phyloP scores from a whole-genome alignment of 1,140 invertebrate genomes.

The Zaprionus ornatus region DNA sequence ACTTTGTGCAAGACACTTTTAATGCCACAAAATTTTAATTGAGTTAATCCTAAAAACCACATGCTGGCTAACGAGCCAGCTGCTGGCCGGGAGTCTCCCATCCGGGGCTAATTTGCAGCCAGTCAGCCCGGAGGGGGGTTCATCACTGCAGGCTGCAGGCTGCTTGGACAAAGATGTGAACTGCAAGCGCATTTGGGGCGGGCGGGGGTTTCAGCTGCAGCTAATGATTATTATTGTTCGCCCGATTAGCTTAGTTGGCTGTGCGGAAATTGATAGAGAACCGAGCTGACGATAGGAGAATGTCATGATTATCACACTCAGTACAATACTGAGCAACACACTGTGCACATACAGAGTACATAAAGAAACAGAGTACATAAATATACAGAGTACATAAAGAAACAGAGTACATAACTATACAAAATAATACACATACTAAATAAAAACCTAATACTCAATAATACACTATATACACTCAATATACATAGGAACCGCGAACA shows the following conservation, averaged over 20 bases:
- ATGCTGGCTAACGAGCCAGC: constrained; percentile 73
- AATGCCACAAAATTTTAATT: constrained; percentile 79
- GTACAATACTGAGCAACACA: background rate
- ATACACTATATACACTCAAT: background rate
- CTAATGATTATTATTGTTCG: constrained; percentile 70
- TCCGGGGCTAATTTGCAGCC: constrained; percentile 55
- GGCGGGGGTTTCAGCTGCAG: too few species aligned
- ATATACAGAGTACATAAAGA: background rate
- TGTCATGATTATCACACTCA: constrained; percentile 6
- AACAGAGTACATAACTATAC: constrained; percentile 7
- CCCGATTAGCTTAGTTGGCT: constrained; percentile 64
- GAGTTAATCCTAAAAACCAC: constrained; percentile 75
- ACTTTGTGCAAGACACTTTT: constrained; percentile 60
- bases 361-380: background rate
- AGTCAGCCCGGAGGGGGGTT: background rate
- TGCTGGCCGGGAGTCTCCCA: constrained; percentile 43
- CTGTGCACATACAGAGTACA: background rate
- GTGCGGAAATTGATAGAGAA: constrained; percentile 14
- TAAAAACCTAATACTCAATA: background rate
- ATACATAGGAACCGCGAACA: background rate
- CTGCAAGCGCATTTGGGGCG: constrained; percentile 39
- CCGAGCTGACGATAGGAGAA: background rate
- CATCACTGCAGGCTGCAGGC: constrained; percentile 37
- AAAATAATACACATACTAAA: background rate
- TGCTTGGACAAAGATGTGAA: constrained; percentile 1